Evolutionary conservation across 1,140 invertebrate genomes (phyloP), one percentile per base, ranked within the genome.

Genomic region (Conopomorpha cramerella): DNA sequence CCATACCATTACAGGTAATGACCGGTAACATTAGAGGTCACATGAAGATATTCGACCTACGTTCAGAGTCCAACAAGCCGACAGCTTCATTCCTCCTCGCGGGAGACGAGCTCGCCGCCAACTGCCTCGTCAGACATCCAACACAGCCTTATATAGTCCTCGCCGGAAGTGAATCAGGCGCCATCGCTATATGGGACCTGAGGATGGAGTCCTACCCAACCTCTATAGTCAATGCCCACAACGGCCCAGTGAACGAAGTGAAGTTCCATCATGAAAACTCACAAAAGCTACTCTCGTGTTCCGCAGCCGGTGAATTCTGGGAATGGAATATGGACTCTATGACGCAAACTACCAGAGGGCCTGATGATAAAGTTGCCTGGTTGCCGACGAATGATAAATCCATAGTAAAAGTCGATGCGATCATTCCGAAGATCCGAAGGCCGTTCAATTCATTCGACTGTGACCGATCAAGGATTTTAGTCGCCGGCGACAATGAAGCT

Each of bases 111-210:
- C 56, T 85, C 15, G 85, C 85, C 39, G 84, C 90, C 2, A 87
- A 84, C 0, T 86, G 87, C 58, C 76, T 95, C 15, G 79, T 85
- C 0, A 84, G 86, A 39, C 92, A 96, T 79, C 92, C 92, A 6
- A 91, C 89, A 29, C 92, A 95, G 59, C 84, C 85, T 6, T 91
- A 95, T 51, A 84, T 94, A 30, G 81, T 92, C 0, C 81, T 93
- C 1, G 86, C 90, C 15, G 92, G 92, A 27, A 89, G 89, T 51
- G 90, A 93, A 49, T 90, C 92, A 51, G 83, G 84, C 1, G 84
- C 86, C 14, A 70, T 94, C 13, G 90, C 90, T n/a, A 85, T 93
- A 1, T 96, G 92, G 92, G 92, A 95, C 73, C 71, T 95, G 38
- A 76, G 92, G 16, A 85, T 92, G 43, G 87, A 91, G 17, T 84